Evolutionary conservation across 2,888 invertebrate genomes (phyloP).

Genomic region (Heliconius ismenius): DNA sequence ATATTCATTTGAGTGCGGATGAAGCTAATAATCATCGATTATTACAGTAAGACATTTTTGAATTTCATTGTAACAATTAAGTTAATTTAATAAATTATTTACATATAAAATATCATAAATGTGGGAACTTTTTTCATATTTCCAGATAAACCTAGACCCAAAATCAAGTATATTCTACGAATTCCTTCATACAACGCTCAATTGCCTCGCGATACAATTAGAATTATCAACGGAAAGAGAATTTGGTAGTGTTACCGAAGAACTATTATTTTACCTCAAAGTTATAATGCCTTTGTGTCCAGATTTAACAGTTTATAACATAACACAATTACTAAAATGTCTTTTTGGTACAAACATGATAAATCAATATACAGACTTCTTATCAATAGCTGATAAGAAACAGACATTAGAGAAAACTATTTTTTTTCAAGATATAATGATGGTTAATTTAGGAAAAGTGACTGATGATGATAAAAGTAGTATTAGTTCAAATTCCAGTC

Average conservation of each 20-base stretch:
- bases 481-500: constrained; percentile 63
- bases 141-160: constrained; percentile 88
- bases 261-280: constrained; percentile 88
- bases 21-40: no score
- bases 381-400: constrained; percentile 58
- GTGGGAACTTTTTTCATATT: background rate
- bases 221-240: constrained; percentile 87
- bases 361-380: constrained; percentile 69
- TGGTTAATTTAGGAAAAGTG: constrained; percentile 54
- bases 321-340: constrained; percentile 89
- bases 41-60: no score
- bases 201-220: constrained; percentile 85
- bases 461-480: constrained; percentile 49
- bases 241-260: constrained; percentile 88
- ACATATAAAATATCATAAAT: no score
- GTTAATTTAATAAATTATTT: no score
- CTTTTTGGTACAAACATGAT: constrained; percentile 88
- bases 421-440: constrained; percentile 66
- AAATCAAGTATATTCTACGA: constrained; percentile 88
- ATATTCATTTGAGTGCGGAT: no score
- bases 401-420: constrained; percentile 43
- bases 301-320: constrained; percentile 86
- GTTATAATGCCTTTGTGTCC: constrained; percentile 87
- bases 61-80: no score
- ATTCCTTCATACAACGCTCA: constrained; percentile 84